Conservation (phyloP, 2,888 invertebrate genomes). For the Callosobruchus maculatus region DNA sequence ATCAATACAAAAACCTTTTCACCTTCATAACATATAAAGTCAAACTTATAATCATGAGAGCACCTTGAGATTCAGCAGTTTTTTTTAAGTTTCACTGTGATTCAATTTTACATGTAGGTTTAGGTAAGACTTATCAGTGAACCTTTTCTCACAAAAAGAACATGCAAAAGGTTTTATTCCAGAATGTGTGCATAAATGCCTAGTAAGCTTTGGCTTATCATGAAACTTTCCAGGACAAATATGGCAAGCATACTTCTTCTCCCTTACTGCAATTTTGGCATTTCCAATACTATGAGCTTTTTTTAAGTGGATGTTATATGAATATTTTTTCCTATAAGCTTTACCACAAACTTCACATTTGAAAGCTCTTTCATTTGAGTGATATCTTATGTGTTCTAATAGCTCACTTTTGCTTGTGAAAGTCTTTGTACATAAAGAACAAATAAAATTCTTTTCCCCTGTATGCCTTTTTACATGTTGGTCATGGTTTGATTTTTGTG, state of each 20-base stretch:
- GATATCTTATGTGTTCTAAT: conserved; percentile 29
- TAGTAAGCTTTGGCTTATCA: conserved; percentile 33
- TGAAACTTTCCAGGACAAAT: conserved; percentile 44
- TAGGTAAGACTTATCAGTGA: conserved; percentile 36
- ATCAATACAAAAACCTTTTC: no score
- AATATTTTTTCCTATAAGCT: conserved; percentile 48
- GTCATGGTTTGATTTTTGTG: conserved; percentile 34
- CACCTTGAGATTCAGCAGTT: not conserved
- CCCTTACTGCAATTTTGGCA: conserved; percentile 37
- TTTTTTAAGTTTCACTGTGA: not conserved
- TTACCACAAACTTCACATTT: conserved; percentile 52
- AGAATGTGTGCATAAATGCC: conserved; percentile 35
- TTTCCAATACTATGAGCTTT: conserved; percentile 48
- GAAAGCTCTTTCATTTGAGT: conserved; percentile 31
- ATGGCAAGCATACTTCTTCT: conserved; percentile 41
- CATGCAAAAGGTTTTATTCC: conserved; percentile 35
- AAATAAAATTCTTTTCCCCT: conserved; percentile 31
- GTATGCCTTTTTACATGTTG: conserved; percentile 33
- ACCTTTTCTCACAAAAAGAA: conserved; percentile 31
- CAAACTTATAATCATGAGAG: no score
- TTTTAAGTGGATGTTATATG: conserved; percentile 51
- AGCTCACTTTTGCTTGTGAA: conserved; percentile 33
- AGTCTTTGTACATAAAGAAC: conserved; percentile 33
- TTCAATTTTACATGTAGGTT: conserved; percentile 29
- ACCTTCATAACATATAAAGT: no score